Conservation (phyloP, 2,113 vertebrate species). For the Scortum barcoo region DNA sequence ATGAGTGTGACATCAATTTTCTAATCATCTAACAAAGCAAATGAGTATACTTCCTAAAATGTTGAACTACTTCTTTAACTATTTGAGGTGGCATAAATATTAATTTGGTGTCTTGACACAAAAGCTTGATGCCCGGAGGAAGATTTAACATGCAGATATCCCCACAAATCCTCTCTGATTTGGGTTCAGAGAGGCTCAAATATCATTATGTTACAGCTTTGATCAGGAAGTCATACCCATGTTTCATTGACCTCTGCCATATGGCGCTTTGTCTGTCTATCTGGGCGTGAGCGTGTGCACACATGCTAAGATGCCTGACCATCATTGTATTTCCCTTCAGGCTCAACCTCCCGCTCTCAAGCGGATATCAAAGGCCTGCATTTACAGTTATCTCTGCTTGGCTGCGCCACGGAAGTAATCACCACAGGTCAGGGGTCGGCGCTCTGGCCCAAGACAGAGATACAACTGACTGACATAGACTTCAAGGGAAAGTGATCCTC, state of each 20-base stretch:
- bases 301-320: constrained; percentile 56
- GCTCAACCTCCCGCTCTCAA: constrained; percentile 67
- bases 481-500: constrained; percentile 78
- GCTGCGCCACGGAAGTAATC: constrained; percentile 79
- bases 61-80: neutral
- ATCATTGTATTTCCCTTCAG: constrained; percentile 70
- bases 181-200: constrained; percentile 34
- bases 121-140: neutral
- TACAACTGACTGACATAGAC: constrained; percentile 71
- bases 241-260: constrained; percentile 63
- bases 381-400: constrained; percentile 85
- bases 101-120: neutral
- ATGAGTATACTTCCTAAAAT: neutral
- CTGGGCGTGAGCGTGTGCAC: constrained; percentile 29
- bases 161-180: constrained; percentile 34
- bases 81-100: neutral
- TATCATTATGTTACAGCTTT: constrained; percentile 48
- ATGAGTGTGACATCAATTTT: neutral
- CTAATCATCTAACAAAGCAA: neutral
- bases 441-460: constrained; percentile 71
- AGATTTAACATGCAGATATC: constrained; percentile 24
- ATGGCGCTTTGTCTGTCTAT: constrained; percentile 54
- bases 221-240: constrained; percentile 44
- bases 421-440: constrained; percentile 67
- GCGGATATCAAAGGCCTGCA: constrained; percentile 83